phyloP scores from a whole-genome alignment of 2,113 vertebrate species.

The Erythrolamprus reginae region DNA sequence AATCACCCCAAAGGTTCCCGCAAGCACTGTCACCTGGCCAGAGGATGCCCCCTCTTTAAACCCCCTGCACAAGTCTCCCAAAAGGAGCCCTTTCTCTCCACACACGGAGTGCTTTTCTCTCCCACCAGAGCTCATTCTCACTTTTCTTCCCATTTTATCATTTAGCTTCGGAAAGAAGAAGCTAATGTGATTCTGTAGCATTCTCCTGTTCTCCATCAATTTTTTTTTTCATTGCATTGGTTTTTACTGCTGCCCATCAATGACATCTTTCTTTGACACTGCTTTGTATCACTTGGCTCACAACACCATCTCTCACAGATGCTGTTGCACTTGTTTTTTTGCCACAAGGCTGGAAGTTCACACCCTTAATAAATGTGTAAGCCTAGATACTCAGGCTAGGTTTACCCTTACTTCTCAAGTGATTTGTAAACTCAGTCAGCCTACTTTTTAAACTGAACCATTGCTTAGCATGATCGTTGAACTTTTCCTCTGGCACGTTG shows the following conservation, averaged over 20 bases:
- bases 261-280: not conserved
- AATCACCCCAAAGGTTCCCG: slow-evolving; percentile 82
- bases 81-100: not conserved
- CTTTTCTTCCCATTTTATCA: not conserved
- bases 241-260: not conserved
- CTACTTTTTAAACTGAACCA: not conserved
- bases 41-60: slow-evolving; percentile 66
- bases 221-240: not conserved
- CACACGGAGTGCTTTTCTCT: not conserved
- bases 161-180: not conserved
- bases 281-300: not conserved
- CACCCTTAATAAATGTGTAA: not conserved
- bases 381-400: not conserved
- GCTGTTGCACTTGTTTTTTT: not conserved
- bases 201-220: not conserved
- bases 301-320: not conserved
- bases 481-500: not conserved
- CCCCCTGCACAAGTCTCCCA: slow-evolving; percentile 30
- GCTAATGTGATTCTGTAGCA: not conserved
- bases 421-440: not conserved
- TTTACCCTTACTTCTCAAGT: not conserved
- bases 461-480: not conserved
- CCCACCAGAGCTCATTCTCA: not conserved
- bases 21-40: not conserved
- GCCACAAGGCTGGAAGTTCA: not conserved